Percentiles rank a stretch among this genome's conserved stretches.
Evolutionary conservation across 2,888 invertebrate genomes (phyloP).

Genomic region (Folsomia candida): DNA sequence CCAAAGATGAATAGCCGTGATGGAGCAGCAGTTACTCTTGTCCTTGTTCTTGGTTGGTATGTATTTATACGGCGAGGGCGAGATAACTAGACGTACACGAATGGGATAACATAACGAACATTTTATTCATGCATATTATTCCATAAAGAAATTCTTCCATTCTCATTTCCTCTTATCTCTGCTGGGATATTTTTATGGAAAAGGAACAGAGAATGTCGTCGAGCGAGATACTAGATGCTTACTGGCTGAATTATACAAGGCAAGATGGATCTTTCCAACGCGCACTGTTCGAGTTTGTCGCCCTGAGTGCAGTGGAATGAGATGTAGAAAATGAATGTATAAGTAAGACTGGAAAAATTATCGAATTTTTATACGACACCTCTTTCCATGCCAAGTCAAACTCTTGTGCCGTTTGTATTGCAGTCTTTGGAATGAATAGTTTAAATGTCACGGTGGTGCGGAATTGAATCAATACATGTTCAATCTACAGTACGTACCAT

Average conservation of each 20-base stretch:
- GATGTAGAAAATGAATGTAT: slow-evolving; percentile 9
- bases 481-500: no score
- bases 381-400: neutral
- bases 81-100: slow-evolving; percentile 14
- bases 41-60: neutral
- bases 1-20: neutral
- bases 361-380: neutral
- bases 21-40: neutral
- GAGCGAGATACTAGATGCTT: no score
- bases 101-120: slow-evolving; percentile 17
- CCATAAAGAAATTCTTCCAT: slow-evolving; percentile 7
- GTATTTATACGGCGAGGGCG: neutral
- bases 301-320: no score
- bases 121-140: slow-evolving; percentile 20
- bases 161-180: slow-evolving; percentile 2
- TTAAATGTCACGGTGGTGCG: no score
- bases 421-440: no score
- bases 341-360: slow-evolving; percentile 13
- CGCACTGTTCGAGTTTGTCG: no score
- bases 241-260: no score
- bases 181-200: neutral
- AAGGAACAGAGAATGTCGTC: neutral
- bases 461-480: neutral
- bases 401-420: no score
- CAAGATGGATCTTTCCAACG: no score